These are phyloP conservation scores for Periphyllus acericola DNA, from an alignment of 2,888 invertebrate genomes.

Conservation along the genomic window DNA sequence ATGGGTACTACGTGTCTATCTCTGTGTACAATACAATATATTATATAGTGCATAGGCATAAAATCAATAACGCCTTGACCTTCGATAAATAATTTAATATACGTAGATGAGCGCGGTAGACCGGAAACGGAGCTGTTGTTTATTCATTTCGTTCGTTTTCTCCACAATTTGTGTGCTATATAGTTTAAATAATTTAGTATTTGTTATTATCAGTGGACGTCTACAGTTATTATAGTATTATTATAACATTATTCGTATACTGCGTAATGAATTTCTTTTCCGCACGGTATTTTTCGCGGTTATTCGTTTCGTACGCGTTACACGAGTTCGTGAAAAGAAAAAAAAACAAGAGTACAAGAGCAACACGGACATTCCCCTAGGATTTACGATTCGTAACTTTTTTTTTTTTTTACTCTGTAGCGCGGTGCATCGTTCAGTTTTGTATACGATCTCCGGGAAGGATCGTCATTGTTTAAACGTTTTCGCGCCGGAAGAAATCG, in stretches of 20 bases:
- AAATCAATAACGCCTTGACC: constrained; percentile 20
- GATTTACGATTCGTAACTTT: no score
- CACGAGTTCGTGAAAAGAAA: no score
- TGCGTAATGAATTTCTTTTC: no score
- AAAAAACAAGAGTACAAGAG: no score
- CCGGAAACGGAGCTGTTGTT: constrained; percentile 34
- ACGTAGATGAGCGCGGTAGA: constrained; percentile 30
- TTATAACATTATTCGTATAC: no score
- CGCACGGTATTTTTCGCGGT: no score
- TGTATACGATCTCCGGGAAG: background rate
- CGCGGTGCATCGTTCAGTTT: background rate
- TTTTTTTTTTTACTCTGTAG: no score
- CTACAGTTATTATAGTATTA: no score
- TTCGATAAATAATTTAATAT: constrained; percentile 41
- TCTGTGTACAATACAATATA: background rate
- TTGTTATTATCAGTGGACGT: no score
- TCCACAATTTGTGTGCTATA: background rate
- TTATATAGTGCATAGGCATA: background rate
- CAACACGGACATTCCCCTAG: no score
- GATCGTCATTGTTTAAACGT: background rate
- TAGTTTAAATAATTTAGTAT: background rate
- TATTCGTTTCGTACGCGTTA: no score
- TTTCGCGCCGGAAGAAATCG: background rate
- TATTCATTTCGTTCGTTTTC: constrained; percentile 15
- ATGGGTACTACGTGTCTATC: no score